These are phyloP conservation scores for Byasa hedistus DNA, from an alignment of 2,888 invertebrate species.

Conservation along the genomic window DNA sequence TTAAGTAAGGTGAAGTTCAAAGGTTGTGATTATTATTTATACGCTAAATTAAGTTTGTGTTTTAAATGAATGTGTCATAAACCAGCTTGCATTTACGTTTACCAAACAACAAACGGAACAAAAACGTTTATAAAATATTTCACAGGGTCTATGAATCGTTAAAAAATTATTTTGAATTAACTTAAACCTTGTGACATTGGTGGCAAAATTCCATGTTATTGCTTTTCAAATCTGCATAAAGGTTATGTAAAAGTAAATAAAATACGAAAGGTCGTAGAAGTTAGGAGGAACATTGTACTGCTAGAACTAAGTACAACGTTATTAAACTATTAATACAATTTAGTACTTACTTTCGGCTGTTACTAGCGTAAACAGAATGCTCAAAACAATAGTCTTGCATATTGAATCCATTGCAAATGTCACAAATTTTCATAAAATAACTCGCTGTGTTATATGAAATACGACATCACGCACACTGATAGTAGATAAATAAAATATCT, in stretches of 20 bases:
- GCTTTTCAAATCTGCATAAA: background rate
- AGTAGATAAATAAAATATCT: slow-evolving; percentile 3
- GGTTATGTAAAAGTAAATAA: background rate
- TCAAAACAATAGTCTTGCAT: slow-evolving; percentile 5
- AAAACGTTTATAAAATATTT: background rate
- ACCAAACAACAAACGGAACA: background rate
- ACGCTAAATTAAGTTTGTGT: no score
- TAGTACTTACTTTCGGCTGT: slow-evolving; percentile 14
- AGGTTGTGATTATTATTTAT: no score
- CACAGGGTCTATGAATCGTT: background rate
- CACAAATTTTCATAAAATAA: slow-evolving; percentile 11
- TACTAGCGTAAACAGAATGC: slow-evolving; percentile 4
- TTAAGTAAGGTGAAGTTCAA: no score
- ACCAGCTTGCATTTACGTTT: background rate
- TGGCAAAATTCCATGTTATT: background rate
- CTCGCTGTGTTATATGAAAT: slow-evolving; percentile 5
- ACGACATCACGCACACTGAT: slow-evolving; percentile 3
- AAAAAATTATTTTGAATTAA: background rate
- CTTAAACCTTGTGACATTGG: background rate
- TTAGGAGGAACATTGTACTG: no score
- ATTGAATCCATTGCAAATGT: slow-evolving; percentile 13
- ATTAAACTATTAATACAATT: no score
- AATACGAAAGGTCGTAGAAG: no score
- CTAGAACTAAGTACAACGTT: no score
- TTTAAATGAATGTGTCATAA: background rate